Base-by-base conservation (phyloP, 53 echinoderm and acorn worm genomes). In the Hippasteria phrygiana region DNA sequence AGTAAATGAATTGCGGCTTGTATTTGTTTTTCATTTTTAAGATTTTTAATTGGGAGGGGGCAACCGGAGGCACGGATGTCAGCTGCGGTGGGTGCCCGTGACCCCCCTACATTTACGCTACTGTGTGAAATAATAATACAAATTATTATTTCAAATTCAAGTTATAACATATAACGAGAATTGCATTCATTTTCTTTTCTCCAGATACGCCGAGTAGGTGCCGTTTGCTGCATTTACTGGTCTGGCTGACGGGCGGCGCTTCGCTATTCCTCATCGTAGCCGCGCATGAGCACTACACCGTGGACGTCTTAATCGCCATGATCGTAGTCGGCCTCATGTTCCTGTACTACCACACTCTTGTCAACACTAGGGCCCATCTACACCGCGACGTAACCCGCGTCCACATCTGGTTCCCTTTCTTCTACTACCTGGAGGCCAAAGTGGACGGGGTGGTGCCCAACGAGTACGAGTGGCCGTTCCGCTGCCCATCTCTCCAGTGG, bases 281-380 rank as follows among this genome's bases (percentile, higher is more conserved):
- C 5, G 99, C 91, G 31, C 99, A 99, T 69, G 99, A 99, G 80
- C 99, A 99, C 87, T 99, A 99, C 88, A 93, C 99, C 78, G 96
- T 99, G 59, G 99, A 99, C 79, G 99, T 99, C 83, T 87, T 99
- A 55, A 88, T 99, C 53, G 99, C 96, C 70, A 96, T 99, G 90
- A 96, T 96, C 77, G 96, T 99, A 55, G 93, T 96, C 4, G 92
- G 94, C 2, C 94, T 96, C 55, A 73, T 99, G 9, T 96, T 99
- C 66, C 93, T 99, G 41, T 99, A 99, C 90, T 99, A 99, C 83
- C 99, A 99, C 80, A 87, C 99, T 11, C 86, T 99, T 26, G 99
- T 96, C 24, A 99, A 99, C 72, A 96, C 91, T 63, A 71, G 93
- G 48, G 95, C 99, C n/a, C 88, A 91, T 11, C 47, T 85, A n/a